A percentile compares a stretch with the other conserved stretches of the same genome.
Evolutionary conservation across 2,888 invertebrate genomes (phyloP).

Genomic region (Trichopoda pennipes): DNA sequence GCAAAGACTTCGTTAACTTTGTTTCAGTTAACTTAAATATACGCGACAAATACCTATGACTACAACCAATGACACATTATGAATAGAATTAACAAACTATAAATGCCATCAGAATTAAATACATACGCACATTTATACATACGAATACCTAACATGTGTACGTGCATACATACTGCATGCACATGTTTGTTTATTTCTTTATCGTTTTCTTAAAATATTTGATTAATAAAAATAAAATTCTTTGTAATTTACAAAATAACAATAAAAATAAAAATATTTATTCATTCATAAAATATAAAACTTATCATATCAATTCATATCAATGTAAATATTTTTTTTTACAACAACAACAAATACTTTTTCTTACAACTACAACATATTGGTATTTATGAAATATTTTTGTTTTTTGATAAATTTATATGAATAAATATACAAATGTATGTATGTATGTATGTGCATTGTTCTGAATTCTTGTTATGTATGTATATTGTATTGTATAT

Average conservation of each 20-base stretch:
- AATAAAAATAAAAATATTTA: conserved; percentile 44
- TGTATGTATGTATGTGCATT: background rate
- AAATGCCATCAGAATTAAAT: background rate
- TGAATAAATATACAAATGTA: no score
- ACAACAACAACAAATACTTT: conserved; percentile 13
- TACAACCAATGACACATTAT: background rate
- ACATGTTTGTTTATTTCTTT: background rate
- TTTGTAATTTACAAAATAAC: conserved; percentile 20
- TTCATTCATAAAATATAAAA: conserved; percentile 57
- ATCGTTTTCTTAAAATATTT: background rate
- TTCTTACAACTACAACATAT: background rate
- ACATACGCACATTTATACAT: background rate
- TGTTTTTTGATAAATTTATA: background rate
- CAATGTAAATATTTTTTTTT: conserved; percentile 31
- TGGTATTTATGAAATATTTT: background rate
- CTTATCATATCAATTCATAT: conserved; percentile 63
- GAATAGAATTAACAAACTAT: background rate
- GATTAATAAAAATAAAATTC: conserved; percentile 44
- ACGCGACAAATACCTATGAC: no score
- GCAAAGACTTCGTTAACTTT: no score
- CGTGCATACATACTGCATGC: no score
- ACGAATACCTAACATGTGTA: no score
- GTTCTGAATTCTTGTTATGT: background rate
- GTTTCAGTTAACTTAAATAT: no score
- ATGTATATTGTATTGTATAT: background rate